These are phyloP conservation scores for Adelosebastes latens DNA, from an alignment of 2,797 vertebrate species.

Conservation along the genomic window DNA sequence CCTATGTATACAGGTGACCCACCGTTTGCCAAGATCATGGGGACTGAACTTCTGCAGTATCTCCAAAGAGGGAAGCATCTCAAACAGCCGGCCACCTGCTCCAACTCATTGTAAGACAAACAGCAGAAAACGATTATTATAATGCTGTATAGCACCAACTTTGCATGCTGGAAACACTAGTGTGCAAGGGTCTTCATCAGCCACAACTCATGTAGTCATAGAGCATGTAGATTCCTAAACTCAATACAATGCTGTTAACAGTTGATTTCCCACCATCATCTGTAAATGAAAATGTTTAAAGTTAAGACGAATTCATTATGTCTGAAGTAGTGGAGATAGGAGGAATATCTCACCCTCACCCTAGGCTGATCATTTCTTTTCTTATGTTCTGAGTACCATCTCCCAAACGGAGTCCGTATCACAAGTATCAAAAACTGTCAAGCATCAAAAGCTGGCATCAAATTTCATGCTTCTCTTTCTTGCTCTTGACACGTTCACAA, in stretches of 20 bases:
- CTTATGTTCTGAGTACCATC: background rate
- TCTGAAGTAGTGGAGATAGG: background rate
- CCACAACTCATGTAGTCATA: background rate
- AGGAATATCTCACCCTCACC: background rate
- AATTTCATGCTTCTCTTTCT: background rate
- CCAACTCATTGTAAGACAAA: constrained; percentile 84
- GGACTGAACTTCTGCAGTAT: constrained; percentile 85
- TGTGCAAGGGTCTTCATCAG: background rate
- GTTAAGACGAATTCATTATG: background rate
- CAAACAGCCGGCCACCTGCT: constrained; percentile 85
- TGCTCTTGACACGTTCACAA: background rate
- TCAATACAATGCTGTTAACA: background rate
- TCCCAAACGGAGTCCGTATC: background rate
- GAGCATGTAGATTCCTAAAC: background rate
- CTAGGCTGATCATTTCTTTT: background rate
- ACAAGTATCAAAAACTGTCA: background rate
- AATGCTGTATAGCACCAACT: background rate
- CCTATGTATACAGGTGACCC: constrained; percentile 84
- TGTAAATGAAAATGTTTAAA: too few species aligned
- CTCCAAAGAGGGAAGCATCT: constrained; percentile 87
- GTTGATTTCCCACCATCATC: background rate
- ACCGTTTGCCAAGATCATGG: constrained; percentile 86
- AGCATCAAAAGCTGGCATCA: background rate
- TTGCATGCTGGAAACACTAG: too few species aligned
- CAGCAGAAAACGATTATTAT: background rate